phyloP scores from a whole-genome alignment of 2,113 vertebrate species.

The Nansenia antarctica region DNA sequence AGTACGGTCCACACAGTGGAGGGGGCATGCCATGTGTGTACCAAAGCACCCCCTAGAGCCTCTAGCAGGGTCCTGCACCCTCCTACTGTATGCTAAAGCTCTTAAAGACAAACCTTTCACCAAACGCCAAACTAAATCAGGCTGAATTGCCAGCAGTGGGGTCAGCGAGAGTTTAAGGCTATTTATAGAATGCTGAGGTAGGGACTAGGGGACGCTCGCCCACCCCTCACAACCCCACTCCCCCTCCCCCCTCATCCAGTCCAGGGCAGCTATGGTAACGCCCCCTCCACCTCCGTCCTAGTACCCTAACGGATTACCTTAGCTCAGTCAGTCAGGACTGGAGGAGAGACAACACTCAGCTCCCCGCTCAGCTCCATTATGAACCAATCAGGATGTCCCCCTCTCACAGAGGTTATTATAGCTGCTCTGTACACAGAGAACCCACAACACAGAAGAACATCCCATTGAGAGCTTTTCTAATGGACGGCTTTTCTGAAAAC shows the following conservation, averaged over 20 bases:
- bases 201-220: too few relatives aligned
- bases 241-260: too few relatives aligned
- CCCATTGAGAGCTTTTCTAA: not conserved
- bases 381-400: not conserved
- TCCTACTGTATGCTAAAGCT: slow-evolving; percentile 27
- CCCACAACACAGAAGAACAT: too few relatives aligned
- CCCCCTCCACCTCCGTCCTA: not conserved
- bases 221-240: too few relatives aligned
- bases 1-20: too few relatives aligned
- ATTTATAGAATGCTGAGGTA: slow-evolving; percentile 49
- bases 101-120: slow-evolving; percentile 35
- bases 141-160: slow-evolving; percentile 42
- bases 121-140: slow-evolving; percentile 49
- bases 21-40: slow-evolving; percentile 15
- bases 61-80: slow-evolving; percentile 7
- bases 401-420: slow-evolving; percentile 1
- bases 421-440: not conserved
- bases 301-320: not conserved
- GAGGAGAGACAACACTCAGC: not conserved
- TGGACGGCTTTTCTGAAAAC: too few relatives aligned
- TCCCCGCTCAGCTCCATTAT: too few relatives aligned
- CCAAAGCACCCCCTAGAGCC: slow-evolving; percentile 20
- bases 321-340: not conserved
- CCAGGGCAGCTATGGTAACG: not conserved
- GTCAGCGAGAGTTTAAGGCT: slow-evolving; percentile 61